These are phyloP conservation scores for Gambusia affinis DNA, from an alignment of 2,113 vertebrate species.

Conservation along the genomic window DNA sequence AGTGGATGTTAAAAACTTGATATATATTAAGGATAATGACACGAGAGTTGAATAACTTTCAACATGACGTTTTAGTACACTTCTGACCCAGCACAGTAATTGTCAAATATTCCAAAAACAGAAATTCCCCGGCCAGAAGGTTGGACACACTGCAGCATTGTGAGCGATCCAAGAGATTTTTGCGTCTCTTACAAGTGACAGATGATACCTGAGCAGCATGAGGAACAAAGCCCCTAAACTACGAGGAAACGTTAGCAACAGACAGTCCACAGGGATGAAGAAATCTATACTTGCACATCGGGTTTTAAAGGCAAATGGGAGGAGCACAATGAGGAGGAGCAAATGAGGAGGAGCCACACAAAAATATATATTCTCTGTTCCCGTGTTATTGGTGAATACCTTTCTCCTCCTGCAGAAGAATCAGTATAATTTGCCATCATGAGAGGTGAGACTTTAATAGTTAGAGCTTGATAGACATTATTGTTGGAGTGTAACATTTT, in stretches of 20 bases:
- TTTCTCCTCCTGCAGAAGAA: constrained; percentile 20
- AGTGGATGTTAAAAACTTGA: constrained; percentile 36
- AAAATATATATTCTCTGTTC: constrained; percentile 58
- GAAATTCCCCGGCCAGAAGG: neutral
- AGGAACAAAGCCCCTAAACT: constrained; percentile 23
- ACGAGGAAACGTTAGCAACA: constrained; percentile 9
- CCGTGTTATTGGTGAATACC: constrained; percentile 7
- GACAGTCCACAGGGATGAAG: constrained; percentile 10
- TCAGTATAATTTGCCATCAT: constrained; percentile 49
- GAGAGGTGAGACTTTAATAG: constrained; percentile 74
- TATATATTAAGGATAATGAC: constrained; percentile 43
- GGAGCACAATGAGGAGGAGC: constrained; percentile 23
- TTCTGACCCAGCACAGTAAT: neutral
- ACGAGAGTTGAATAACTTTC: no score
- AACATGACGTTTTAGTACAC: neutral
- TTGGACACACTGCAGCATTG: neutral
- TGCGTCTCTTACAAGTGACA: neutral
- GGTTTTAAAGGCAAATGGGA: constrained; percentile 13
- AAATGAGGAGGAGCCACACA: constrained; percentile 46
- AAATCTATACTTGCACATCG: constrained; percentile 1
- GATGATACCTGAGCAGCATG: constrained; percentile 47
- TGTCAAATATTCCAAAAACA: neutral
- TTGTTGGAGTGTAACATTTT: neutral
- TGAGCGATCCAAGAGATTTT: neutral
- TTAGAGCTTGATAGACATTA: neutral